Percentiles rank a stretch among this genome's conserved stretches.
phyloP scores from a whole-genome alignment of 2,888 invertebrate genomes.

The Calliopum simillimum region DNA sequence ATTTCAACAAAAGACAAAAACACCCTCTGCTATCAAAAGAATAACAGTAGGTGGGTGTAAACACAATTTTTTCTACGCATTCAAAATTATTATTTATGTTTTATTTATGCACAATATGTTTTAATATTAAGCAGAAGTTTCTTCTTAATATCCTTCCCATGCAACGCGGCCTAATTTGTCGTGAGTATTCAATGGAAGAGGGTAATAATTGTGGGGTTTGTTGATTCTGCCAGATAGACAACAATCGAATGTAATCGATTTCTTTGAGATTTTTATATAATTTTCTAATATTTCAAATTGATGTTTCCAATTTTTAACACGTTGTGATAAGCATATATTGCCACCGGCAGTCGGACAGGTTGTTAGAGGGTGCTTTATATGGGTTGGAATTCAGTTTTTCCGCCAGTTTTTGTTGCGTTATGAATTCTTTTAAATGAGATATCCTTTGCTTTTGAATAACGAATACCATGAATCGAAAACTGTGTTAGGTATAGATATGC shows the following conservation, averaged over 20 bases:
- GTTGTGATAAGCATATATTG: slow-evolving; percentile 37
- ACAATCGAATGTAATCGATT: slow-evolving; percentile 40
- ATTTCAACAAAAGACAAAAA: slow-evolving; percentile 40
- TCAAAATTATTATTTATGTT: slow-evolving; percentile 54
- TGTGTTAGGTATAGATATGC: no score
- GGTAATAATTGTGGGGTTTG: background rate
- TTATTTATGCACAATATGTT: slow-evolving; percentile 63
- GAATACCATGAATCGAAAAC: no score
- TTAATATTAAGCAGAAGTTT: slow-evolving; percentile 45
- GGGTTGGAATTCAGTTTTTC: no score
- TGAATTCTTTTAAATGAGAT: no score
- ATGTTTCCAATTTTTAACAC: slow-evolving; percentile 44
- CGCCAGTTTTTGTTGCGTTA: no score
- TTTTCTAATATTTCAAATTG: slow-evolving; percentile 44
- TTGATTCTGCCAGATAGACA: background rate
- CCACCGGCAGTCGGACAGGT: slow-evolving; percentile 13
- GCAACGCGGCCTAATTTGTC: slow-evolving; percentile 7
- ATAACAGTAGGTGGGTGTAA: background rate
- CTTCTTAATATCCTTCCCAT: slow-evolving; percentile 15
- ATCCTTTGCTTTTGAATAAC: no score
- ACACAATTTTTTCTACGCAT: slow-evolving; percentile 18
- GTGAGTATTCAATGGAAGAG: background rate
- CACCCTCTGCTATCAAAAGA: slow-evolving; percentile 24
- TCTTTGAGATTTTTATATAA: slow-evolving; percentile 36
- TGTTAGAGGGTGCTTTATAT: slow-evolving; percentile 11